These are phyloP conservation scores for Arge pagana DNA, from an alignment of 2,888 invertebrate species.

Conservation along the genomic window DNA sequence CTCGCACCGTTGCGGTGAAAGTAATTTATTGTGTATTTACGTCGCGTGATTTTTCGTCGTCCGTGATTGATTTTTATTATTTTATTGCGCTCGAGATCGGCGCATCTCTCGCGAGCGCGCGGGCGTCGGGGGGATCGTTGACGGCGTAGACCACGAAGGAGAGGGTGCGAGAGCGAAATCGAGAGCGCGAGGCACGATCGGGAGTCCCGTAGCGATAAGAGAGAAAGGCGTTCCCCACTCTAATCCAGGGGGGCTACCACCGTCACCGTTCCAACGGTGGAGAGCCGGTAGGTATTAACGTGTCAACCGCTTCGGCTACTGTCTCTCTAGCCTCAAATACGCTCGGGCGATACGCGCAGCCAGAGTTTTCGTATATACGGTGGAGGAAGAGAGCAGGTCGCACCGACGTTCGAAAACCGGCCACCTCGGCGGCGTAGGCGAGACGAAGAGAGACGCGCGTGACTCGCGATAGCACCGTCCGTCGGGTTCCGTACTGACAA, in stretches of 20 bases:
- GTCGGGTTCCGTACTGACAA: slow-evolving; percentile 24
- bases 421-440: not conserved
- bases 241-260: slow-evolving; percentile 25
- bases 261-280: slow-evolving; percentile 14
- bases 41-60: not conserved
- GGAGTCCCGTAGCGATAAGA: slow-evolving; percentile 14
- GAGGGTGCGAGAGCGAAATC: not conserved
- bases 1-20: not conserved
- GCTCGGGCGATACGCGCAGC: not conserved
- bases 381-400: not conserved
- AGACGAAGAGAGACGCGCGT: not conserved
- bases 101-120: not conserved
- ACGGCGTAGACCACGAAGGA: no score
- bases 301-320: slow-evolving; percentile 23
- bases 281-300: slow-evolving; percentile 24
- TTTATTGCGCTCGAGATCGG: not conserved
- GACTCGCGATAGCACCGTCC: slow-evolving; percentile 10
- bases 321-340: slow-evolving; percentile 23
- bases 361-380: no score
- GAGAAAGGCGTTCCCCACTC: slow-evolving; percentile 6
- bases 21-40: slow-evolving; percentile 9
- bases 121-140: not conserved
- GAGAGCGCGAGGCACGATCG: not conserved
- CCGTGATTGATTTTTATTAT: slow-evolving; percentile 9
- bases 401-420: no score